Base-by-base conservation (phyloP, 2,888 invertebrate genomes). In the Pterobdella sp. region DNA sequence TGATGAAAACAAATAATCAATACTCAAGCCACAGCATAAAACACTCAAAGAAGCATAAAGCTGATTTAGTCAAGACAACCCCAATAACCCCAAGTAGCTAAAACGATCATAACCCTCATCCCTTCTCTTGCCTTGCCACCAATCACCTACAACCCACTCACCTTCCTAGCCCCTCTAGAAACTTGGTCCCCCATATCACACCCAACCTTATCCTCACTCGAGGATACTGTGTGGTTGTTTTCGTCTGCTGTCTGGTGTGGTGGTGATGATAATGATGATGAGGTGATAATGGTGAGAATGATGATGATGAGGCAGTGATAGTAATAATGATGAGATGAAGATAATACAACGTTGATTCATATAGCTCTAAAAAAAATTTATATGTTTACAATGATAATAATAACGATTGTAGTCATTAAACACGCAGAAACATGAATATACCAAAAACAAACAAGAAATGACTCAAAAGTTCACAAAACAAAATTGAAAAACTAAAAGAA, bases 151-250 rank as follows among this genome's bases (percentile, higher is more conserved):
- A 18, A 66, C 32, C 66, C 14, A 31, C 34, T 4, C 32, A 35
- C 66, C 66, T 66, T 32, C 35, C 29, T 35, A 32, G 29, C 4
- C 4, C 66, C 14, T 32, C n/a, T 68, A 22, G 29, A 10, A 3
- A 68, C 29, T 68, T n/a, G 14, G 29, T 68, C 68, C 7, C 4
- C 10, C n/a, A 56, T 26, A 7, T 22, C 32, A 49, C 77, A 76
- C 18, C 77, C 75, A 18, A 80, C 76, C 75, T 79, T 79, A 75
- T 84, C 83, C 75, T 83, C 83, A 77, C 82, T 83, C 1, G 84
- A 84, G 10, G 84, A 82, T 26, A 84, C 84, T 29, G 82, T 78
- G 76, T 82, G 80, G 29, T 79, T 78, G 76, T 84, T 83, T 76
- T 84, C 84, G 68, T 81, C 81, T 0, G 81, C 34, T n/a, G n/a